Evolutionary conservation across 1,140 invertebrate species (phyloP), one percentile per base, ranked within the genome.

Genomic region (Drosophila eugracilis): DNA sequence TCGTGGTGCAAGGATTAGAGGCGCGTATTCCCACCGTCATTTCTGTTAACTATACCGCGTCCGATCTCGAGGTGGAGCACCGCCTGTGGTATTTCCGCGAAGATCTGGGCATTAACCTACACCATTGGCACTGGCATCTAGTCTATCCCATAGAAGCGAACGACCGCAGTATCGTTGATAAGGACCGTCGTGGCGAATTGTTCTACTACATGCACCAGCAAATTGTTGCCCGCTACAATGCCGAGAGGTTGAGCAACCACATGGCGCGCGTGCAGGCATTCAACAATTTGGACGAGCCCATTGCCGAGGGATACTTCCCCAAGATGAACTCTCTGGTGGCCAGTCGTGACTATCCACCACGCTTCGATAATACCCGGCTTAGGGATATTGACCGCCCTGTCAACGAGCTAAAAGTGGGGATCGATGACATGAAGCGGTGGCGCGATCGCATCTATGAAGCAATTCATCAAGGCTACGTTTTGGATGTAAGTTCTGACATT

Each of bases 181-280:
- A 37, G 36, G 36, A 37, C 4, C 36, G 36, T 3, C 36, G 36
- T 17, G 36, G 36, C 15, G 36, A 41, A 10, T 17, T 41, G 17
- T 41, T 41, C 17, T 41, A 41, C 37, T 41, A 41, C 4, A 41
- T 41, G 37, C 37, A 41, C 17, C 37, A 41, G 37, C 37, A 41
- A 4, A 19, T 41, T 4, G 4, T 37, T 37, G 36, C 36, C 36
- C 36, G 36, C 14, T 37, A 37, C 36, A 37, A 37, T 37, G 36
- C 36, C 14, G 36, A 37, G 36, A 6, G 36, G 6, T 15, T 37
- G 14, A 17, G 36, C 14, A 37, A 37, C 36, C 14, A 37, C 14
- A 17, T 37, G 36, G 7, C 14, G 6, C 36, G 14, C 1, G 36
- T 37, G 36, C 6, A 37, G 14, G 6, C 36, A 1, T 37, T 37